A percentile compares a stretch with the other conserved stretches of the same genome.
phyloP scores from a whole-genome alignment of 2,113 vertebrate species.

The Typhlomys cinereus region DNA sequence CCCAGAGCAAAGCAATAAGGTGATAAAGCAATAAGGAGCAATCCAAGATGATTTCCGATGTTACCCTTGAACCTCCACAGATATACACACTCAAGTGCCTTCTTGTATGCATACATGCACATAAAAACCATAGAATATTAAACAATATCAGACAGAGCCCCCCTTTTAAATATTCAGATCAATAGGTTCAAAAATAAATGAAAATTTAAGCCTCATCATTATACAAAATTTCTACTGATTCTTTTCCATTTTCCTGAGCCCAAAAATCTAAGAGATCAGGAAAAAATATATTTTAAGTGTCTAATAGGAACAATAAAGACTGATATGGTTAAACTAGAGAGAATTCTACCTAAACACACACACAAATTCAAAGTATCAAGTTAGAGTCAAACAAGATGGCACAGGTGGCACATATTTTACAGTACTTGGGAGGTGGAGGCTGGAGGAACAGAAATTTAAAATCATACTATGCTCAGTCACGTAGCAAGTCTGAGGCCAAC shows the following conservation, averaged over 20 bases:
- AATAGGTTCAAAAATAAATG: slow-evolving; percentile 35
- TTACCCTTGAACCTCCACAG: too few species aligned
- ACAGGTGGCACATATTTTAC: not conserved
- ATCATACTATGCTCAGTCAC: not conserved
- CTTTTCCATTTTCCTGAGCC: slow-evolving; percentile 24
- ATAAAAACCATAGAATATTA: slow-evolving; percentile 23
- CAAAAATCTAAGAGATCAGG: not conserved
- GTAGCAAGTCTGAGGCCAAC: not conserved
- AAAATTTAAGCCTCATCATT: not conserved
- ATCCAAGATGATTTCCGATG: too few species aligned
- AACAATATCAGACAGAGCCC: not conserved
- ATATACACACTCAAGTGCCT: too few species aligned
- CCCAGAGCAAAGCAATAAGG: too few species aligned
- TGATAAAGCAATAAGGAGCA: too few species aligned
- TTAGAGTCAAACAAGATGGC: not conserved
- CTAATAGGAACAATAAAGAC: slow-evolving; percentile 2
- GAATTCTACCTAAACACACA: slow-evolving; percentile 29
- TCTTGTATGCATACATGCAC: too few species aligned
- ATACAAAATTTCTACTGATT: not conserved
- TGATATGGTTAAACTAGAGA: not conserved
- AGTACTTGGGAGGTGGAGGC: not conserved
- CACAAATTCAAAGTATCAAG: not conserved
- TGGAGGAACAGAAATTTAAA: not conserved
- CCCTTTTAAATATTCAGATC: slow-evolving; percentile 26
- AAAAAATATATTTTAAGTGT: not conserved